phyloP scores from a whole-genome alignment of 2,888 invertebrate species.

The Argyra leucocephala region DNA sequence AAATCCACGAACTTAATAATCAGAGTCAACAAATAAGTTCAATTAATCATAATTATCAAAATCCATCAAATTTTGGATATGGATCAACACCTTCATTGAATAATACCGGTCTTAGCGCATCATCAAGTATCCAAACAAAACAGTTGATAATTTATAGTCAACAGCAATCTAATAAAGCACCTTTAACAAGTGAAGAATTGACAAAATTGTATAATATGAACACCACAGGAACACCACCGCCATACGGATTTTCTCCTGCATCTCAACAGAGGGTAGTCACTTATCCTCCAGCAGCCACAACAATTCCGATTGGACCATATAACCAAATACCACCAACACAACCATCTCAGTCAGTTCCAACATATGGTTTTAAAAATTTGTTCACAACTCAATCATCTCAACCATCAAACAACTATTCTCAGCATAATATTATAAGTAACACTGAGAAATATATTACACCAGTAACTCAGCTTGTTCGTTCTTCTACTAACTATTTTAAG shows the following conservation, averaged over 20 bases:
- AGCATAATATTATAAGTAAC: neutral
- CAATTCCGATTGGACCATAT: conserved; percentile 22
- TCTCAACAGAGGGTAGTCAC: conserved; percentile 15
- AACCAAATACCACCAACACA: conserved; percentile 29
- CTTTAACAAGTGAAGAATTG: conserved; percentile 37
- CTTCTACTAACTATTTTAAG: neutral
- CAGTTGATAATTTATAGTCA: conserved; percentile 23
- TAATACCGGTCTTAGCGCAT: conserved; percentile 12
- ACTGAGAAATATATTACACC: neutral
- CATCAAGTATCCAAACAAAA: conserved; percentile 28
- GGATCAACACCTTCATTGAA: conserved; percentile 24
- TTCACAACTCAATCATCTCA: neutral
- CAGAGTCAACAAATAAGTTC: neutral
- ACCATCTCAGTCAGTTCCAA: conserved; percentile 29
- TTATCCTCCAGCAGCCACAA: conserved; percentile 19
- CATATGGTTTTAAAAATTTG: conserved; percentile 30
- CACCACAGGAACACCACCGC: conserved; percentile 19
- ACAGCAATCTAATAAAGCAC: conserved; percentile 29
- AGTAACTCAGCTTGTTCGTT: conserved; percentile 7
- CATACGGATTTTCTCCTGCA: conserved; percentile 16
- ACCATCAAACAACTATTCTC: neutral
- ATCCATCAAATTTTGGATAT: conserved; percentile 35
- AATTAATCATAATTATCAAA: conserved; percentile 15
- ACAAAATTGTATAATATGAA: conserved; percentile 40
- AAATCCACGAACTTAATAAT: conserved; percentile 41